Percentiles rank a stretch among this genome's conserved stretches.
phyloP scores from a whole-genome alignment of 1,140 invertebrate species.

The Papilio glaucus region DNA sequence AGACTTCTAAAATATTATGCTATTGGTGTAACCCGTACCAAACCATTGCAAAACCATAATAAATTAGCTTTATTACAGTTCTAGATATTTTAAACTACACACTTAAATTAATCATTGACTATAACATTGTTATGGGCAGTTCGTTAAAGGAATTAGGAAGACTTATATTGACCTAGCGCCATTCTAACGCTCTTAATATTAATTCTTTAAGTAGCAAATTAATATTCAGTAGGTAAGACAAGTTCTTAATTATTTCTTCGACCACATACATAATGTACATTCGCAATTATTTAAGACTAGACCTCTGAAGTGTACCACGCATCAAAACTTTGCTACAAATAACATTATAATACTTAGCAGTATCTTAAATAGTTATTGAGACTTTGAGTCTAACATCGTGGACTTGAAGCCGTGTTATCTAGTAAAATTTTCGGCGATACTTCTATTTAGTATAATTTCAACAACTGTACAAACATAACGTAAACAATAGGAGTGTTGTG shows the following conservation, averaged over 20 bases:
- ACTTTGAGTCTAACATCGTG: too few relatives aligned
- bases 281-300: neutral
- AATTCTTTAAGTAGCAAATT: slow-evolving; percentile 25
- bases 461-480: neutral
- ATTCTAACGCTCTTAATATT: slow-evolving; percentile 34
- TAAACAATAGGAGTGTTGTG: neutral
- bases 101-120: slow-evolving; percentile 25
- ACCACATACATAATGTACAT: neutral
- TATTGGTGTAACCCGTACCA: too few relatives aligned
- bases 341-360: too few relatives aligned
- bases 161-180: slow-evolving; percentile 37
- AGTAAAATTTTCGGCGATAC: neutral
- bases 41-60: too few relatives aligned
- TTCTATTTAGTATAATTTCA: too few relatives aligned
- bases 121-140: slow-evolving; percentile 23
- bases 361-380: too few relatives aligned
- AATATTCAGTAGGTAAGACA: neutral
- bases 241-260: neutral
- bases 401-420: too few relatives aligned
- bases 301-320: too few relatives aligned
- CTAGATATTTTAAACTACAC: too few relatives aligned
- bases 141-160: slow-evolving; percentile 38
- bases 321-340: too few relatives aligned
- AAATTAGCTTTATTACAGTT: too few relatives aligned
- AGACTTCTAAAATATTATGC: too few relatives aligned